phyloP scores from a whole-genome alignment of 1,140 invertebrate species.

The Drosophila melanogaster region DNA sequence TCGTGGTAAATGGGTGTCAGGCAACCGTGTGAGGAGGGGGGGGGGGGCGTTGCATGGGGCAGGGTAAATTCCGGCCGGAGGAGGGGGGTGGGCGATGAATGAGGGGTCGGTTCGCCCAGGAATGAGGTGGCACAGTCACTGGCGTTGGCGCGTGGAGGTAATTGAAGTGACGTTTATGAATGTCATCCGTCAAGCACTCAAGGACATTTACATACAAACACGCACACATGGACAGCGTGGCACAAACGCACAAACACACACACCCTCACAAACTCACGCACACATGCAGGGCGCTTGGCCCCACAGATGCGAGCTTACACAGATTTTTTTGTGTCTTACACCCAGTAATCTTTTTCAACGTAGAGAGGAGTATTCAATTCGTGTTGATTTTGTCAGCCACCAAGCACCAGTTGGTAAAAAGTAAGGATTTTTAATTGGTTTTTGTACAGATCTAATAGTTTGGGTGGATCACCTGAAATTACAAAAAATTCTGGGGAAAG shows the following conservation, averaged over 20 bases:
- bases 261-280: not conserved
- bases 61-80: conserved; percentile 4
- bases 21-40: not conserved
- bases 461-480: too few species aligned
- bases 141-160: conserved; percentile 80
- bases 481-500: too few species aligned
- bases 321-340: conserved; percentile 66
- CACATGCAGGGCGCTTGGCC: conserved; percentile 50
- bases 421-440: too few species aligned
- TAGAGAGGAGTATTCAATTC: not conserved
- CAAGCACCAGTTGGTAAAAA: too few species aligned
- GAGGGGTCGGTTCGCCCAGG: conserved; percentile 7
- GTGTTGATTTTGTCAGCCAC: too few species aligned
- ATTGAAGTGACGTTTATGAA: conserved; percentile 83
- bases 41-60: not conserved
- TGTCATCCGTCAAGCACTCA: conserved; percentile 82
- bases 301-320: conserved; percentile 77
- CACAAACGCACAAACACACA: conserved; percentile 19
- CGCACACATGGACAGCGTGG: conserved; percentile 28
- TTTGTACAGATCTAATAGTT: too few species aligned
- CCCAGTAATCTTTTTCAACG: conserved; percentile 1
- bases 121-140: conserved; percentile 34
- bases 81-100: not conserved
- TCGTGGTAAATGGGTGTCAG: conserved; percentile 52
- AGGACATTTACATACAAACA: conserved; percentile 85